phyloP scores from a whole-genome alignment of 2,888 invertebrate species.

The Argynnis bischoffii region DNA sequence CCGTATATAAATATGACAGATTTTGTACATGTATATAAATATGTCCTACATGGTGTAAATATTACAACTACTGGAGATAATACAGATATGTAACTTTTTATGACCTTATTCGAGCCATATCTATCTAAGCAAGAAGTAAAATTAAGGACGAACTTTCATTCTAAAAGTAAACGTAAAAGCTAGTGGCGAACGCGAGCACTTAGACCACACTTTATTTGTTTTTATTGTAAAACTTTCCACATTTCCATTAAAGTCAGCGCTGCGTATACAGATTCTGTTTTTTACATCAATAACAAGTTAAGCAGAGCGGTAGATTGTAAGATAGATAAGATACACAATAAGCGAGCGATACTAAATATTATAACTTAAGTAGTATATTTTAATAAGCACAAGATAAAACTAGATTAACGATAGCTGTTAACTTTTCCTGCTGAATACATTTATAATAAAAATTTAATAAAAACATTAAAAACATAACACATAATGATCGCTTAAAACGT shows the following conservation, averaged over 20 bases:
- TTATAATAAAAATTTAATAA: too few relatives aligned
- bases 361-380: too few relatives aligned
- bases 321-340: neutral
- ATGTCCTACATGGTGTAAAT: neutral
- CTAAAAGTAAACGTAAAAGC: constrained; percentile 57
- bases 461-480: too few relatives aligned
- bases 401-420: too few relatives aligned
- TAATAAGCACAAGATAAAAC: too few relatives aligned
- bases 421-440: too few relatives aligned
- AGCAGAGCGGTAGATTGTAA: neutral
- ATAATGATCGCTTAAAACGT: too few relatives aligned
- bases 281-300: constrained; percentile 35
- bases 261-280: constrained; percentile 41
- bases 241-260: constrained; percentile 60
- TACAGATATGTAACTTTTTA: constrained; percentile 1
- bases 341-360: too few relatives aligned
- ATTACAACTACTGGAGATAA: too few relatives aligned
- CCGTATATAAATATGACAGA: too few relatives aligned
- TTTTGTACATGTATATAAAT: too few relatives aligned
- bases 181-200: constrained; percentile 58
- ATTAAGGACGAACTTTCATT: constrained; percentile 63
- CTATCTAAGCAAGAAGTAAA: constrained; percentile 58
- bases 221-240: constrained; percentile 74
- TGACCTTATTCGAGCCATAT: constrained; percentile 11
- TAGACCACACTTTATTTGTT: constrained; percentile 71